Percentiles rank a stretch among this genome's conserved stretches.
Evolutionary conservation across 2,113 vertebrate species (phyloP).

Genomic region (Pandion haliaetus): DNA sequence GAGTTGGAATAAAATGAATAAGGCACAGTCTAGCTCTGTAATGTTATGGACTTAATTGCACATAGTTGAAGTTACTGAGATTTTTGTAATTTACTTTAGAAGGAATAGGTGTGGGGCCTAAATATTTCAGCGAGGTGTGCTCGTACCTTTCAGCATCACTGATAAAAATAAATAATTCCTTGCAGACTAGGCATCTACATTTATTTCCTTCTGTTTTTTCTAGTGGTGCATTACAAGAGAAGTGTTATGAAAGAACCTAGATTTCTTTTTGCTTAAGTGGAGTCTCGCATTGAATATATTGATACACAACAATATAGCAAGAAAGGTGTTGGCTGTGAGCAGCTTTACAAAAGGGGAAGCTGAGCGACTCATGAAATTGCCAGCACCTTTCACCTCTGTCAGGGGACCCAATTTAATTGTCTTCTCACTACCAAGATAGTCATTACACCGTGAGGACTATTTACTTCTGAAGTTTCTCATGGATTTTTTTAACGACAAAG

Average conservation of each 20-base stretch:
- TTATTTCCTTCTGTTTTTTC: background rate
- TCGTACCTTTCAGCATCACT: background rate
- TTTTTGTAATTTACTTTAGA: background rate
- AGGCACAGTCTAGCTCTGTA: background rate
- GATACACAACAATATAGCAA: background rate
- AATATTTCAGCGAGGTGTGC: background rate
- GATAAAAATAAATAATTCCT: background rate
- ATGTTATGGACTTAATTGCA: background rate
- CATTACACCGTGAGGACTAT: background rate
- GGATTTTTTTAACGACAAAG: background rate
- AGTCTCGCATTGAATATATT: background rate
- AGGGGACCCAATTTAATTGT: background rate
- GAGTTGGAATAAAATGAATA: background rate
- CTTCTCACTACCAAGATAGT: background rate
- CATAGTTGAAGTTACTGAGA: background rate
- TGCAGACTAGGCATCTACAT: background rate
- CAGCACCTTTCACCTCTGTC: background rate
- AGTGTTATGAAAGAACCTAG: background rate
- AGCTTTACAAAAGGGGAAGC: background rate
- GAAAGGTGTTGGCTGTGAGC: background rate
- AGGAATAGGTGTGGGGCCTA: background rate
- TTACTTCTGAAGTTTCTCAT: background rate
- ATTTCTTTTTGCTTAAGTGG: background rate
- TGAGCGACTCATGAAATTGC: background rate
- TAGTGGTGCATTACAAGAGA: background rate